Evolutionary conservation across 2,797 vertebrate genomes (phyloP), one percentile per base, ranked within the genome.

Genomic region (Denticeps clupeoides): DNA sequence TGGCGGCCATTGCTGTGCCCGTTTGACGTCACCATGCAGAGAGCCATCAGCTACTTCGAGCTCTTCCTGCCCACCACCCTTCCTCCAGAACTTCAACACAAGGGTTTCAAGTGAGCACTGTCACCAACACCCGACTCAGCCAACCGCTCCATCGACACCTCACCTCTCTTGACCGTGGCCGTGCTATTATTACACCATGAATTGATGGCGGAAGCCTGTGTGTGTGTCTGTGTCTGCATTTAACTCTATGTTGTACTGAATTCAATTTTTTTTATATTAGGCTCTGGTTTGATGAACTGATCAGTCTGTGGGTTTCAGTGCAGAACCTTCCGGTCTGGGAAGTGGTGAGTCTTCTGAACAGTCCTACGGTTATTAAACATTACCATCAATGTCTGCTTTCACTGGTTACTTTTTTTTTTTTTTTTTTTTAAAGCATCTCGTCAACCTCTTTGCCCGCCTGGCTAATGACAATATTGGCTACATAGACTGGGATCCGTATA

Each of bases 261-360:
- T n/a, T 19, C 18, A 19, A n/a, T n/a, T 3, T 46, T n/a, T 55
- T 12, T 21, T 51, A 51, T 56, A 67, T 33, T 80, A 98, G 94
- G 71, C 86, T 97, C 77, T 98, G 94, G 94, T 91, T 94, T 64
- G 87, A 91, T 69, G 93, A 98, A 67, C 70, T 98, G 60, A 81
- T 96, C 68, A 87, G 74, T 60, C 81, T 98, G 64, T 97, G 93
- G 91, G 77, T 88, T 59, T 90, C 93, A 1, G 91, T 97, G 59
- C 94, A 98, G 71, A 98, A 97, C 78, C 90, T 95, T 67, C 93
- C 94, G 29, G 86, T 89, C 38, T 98, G 94, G 94, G 94, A 98
- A 82, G 80, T 90, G 79, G 94, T 98, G 63, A 83, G 89, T 86
- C 33, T 7, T n/a, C n/a, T n/a, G n/a, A n/a, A n/a, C n/a, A n/a